phyloP scores from a whole-genome alignment of 2,797 vertebrate genomes.

The Valencia hispanica region DNA sequence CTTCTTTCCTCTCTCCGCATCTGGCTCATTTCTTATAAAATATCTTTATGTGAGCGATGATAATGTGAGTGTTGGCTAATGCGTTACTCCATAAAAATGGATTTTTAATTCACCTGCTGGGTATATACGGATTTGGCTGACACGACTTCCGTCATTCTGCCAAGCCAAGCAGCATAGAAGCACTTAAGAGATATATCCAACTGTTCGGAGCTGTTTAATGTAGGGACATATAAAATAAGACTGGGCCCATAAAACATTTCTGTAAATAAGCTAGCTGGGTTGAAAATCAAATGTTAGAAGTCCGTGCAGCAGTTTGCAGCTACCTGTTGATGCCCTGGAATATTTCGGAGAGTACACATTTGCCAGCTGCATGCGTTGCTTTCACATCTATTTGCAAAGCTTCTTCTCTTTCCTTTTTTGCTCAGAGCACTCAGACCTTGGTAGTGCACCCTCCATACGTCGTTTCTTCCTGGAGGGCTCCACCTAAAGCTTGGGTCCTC shows the following conservation, averaged over 20 bases:
- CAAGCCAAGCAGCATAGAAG: constrained; percentile 44
- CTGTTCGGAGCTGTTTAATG: background rate
- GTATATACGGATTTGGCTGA: constrained; percentile 57
- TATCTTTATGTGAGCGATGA: constrained; percentile 64
- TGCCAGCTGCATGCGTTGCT: background rate
- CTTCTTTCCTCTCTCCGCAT: constrained; percentile 5
- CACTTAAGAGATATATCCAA: constrained; percentile 37
- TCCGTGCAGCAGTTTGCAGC: background rate
- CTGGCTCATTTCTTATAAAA: constrained; percentile 36
- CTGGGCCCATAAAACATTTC: background rate
- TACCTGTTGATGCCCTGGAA: constrained; percentile 8
- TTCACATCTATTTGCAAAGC: background rate
- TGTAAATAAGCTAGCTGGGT: constrained; percentile 2
- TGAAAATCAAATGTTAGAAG: constrained; percentile 1
- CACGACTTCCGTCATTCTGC: constrained; percentile 47
- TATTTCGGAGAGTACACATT: background rate
- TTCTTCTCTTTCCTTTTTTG: background rate
- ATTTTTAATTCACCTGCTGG: constrained; percentile 73
- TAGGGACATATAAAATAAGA: background rate
- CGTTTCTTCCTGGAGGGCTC: background rate
- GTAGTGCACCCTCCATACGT: too few relatives aligned
- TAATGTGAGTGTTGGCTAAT: constrained; percentile 73
- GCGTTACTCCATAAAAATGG: constrained; percentile 71
- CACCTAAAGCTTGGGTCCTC: background rate
- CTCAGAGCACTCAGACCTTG: background rate